Evolutionary conservation across 35 echinoderm and acorn worm species (phyloP), one percentile per base, ranked within the genome.

Genomic region (Nesometra sesokonis): DNA sequence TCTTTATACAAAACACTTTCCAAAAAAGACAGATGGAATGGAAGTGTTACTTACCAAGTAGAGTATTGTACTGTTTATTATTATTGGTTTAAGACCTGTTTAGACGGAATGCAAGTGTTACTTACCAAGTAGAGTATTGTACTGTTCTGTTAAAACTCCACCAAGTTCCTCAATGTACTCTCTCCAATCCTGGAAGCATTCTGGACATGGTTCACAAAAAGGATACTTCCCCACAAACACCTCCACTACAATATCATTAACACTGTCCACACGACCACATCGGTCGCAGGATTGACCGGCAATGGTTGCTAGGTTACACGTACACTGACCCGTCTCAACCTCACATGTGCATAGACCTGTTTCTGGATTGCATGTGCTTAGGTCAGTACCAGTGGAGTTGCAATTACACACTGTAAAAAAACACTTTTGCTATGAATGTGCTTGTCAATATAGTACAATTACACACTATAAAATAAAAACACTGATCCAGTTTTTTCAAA

Each of bases 101-200:
- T n/a, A n/a, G n/a, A n/a, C n/a, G n/a, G n/a, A n/a, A n/a, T n/a
- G n/a, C n/a, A 43, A 43, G 15, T 7, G 23, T 19, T 34, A 32
- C 94, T 88, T 91, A 85, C 83, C 85, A n/a, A 87, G 32, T 0
- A 93, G 46, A 17, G 39, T 81, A 32, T n/a, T 52, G 21, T 86
- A 38, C 47, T 93, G 80, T 79, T 32, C 35, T 19, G 35, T 29
- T 32, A 87, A 77, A 15, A 85, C 13, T 36, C 91, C 79, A 89
- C 88, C 92, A 57, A 93, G 83, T 23, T 94, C 85, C 23, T 91
- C 52, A 17, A 98, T 90, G 13, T 84, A 82, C n/a, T 57, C 35
- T 47, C 92, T 86, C 95, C 95, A 98, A 32, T 94, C 89, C 35
- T 98, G 90, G 77, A 94, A 98, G 80, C 95, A 98, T 57, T 94